Evolutionary conservation across 2,888 invertebrate species (phyloP).

Genomic region (Dolomedes plantarius): DNA sequence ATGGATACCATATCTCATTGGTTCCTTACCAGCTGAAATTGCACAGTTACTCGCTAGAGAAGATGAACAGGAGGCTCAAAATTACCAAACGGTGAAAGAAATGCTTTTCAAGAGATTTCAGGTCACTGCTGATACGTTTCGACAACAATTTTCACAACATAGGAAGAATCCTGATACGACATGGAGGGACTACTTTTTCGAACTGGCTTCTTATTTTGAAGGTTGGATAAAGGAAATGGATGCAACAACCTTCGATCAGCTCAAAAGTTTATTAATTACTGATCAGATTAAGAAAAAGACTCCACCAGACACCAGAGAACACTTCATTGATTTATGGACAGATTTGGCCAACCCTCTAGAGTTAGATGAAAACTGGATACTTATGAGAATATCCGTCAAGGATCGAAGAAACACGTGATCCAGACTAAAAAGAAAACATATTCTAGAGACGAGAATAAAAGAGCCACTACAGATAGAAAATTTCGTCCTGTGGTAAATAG

Average conservation of each 20-base stretch:
- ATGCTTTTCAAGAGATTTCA: slow-evolving; percentile 23
- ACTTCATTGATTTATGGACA: neutral
- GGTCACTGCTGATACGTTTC: neutral
- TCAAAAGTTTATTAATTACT: neutral
- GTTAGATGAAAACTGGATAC: too few relatives aligned
- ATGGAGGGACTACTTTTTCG: slow-evolving; percentile 15
- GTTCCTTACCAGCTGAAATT: neutral
- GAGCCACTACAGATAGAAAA: too few relatives aligned
- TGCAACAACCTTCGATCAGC: neutral
- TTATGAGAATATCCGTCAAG: too few relatives aligned
- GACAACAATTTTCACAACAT: neutral
- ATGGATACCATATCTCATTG: neutral
- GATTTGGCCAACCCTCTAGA: too few relatives aligned
- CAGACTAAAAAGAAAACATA: too few relatives aligned
- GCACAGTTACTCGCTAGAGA: neutral
- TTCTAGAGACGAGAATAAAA: too few relatives aligned
- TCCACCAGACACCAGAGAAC: neutral
- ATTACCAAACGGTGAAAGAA: neutral
- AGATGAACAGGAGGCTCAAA: neutral
- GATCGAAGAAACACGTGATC: too few relatives aligned
- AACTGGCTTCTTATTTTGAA: slow-evolving; percentile 8
- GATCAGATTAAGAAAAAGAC: neutral
- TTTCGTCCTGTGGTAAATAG: too few relatives aligned
- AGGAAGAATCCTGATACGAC: neutral
- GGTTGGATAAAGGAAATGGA: neutral